Evolutionary conservation across 2,888 invertebrate genomes (phyloP).

Genomic region (Perizoma affinitatum): DNA sequence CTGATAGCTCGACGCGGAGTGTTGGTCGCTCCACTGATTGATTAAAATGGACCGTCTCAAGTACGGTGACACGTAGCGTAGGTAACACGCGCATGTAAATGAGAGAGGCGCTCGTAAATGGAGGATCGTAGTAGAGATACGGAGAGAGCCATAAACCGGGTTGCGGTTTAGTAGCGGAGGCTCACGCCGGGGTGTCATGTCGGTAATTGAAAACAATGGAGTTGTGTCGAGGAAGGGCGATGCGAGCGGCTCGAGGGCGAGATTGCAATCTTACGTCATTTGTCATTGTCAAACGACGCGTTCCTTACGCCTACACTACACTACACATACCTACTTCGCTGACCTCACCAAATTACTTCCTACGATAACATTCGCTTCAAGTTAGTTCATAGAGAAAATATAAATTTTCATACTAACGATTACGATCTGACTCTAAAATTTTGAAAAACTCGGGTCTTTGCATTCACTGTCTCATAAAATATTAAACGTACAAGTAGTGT

Average conservation of each 20-base stretch:
- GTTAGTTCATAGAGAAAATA: background rate
- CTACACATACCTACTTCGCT: conserved; percentile 44
- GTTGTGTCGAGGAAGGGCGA: conserved; percentile 72
- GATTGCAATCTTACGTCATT: conserved; percentile 91
- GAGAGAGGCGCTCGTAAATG: conserved; percentile 66
- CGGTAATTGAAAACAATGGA: conserved; percentile 84
- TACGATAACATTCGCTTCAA: conserved; percentile 32
- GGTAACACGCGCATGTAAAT: conserved; percentile 63
- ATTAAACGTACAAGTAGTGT: too few relatives aligned
- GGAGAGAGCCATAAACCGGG: conserved; percentile 71
- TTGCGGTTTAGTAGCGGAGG: conserved; percentile 71
- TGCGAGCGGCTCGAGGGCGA: conserved; percentile 74
- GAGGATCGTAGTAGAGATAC: conserved; percentile 73
- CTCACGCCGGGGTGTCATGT: conserved; percentile 77
- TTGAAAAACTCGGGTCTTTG: too few relatives aligned
- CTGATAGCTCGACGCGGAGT: background rate
- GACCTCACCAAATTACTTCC: conserved; percentile 76
- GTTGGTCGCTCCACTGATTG: conserved; percentile 63
- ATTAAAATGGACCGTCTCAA: conserved; percentile 62
- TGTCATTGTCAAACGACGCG: conserved; percentile 87
- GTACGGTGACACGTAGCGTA: conserved; percentile 36
- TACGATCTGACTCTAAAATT: too few relatives aligned
- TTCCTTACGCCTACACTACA: conserved; percentile 70
- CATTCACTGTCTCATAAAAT: too few relatives aligned
- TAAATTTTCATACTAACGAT: too few relatives aligned